phyloP scores from a whole-genome alignment of 92 coral and sea anemone species.

The Actinostola sp. region DNA sequence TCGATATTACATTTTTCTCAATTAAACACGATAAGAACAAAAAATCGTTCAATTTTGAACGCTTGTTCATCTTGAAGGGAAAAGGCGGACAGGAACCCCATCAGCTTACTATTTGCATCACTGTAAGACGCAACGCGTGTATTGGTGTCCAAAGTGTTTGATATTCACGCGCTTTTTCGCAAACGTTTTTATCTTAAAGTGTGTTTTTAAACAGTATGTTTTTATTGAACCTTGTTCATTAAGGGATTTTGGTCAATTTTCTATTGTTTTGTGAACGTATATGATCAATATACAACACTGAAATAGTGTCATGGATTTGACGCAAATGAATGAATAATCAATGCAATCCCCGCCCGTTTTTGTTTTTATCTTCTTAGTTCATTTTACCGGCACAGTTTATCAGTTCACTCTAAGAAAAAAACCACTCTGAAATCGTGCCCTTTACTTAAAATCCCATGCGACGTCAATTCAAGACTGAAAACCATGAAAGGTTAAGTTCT shows the following conservation, averaged over 20 bases:
- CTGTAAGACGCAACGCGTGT: not conserved
- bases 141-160: not conserved
- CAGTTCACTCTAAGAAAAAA: not conserved
- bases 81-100: constrained; percentile 17
- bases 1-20: constrained; percentile 9
- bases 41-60: constrained; percentile 3
- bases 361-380: not conserved
- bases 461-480: too few species aligned
- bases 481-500: too few species aligned
- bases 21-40: constrained; percentile 15
- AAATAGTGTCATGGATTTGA: not conserved
- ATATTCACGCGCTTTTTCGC: not conserved
- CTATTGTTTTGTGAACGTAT: constrained; percentile 1
- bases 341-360: not conserved
- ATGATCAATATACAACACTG: not conserved
- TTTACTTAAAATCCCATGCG: too few species aligned
- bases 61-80: not conserved
- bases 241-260: not conserved
- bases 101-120: too few species aligned
- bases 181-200: constrained; percentile 13
- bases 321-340: constrained; percentile 6
- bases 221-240: constrained; percentile 4
- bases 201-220: not conserved
- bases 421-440: too few species aligned
- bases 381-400: not conserved